phyloP scores from a whole-genome alignment of 2,113 vertebrate genomes.

The Anser brachyrhynchus region DNA sequence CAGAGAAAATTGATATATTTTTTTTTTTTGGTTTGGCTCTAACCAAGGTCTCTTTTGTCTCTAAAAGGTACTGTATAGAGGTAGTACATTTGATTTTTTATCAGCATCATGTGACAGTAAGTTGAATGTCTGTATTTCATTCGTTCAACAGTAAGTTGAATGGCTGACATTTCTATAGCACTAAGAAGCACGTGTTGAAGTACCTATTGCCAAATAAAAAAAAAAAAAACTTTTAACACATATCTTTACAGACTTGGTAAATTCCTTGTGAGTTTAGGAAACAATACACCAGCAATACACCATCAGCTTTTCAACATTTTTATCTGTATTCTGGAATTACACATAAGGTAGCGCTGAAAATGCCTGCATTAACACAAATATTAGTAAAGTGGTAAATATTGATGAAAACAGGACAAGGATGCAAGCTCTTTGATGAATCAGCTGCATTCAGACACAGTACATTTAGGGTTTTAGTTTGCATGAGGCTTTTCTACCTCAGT shows the following conservation, averaged over 20 bases:
- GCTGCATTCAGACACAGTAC: not conserved
- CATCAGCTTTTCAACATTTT: not conserved
- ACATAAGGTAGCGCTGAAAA: not conserved
- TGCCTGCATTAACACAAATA: not conserved
- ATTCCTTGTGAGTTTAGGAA: not conserved
- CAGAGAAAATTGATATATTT: not conserved
- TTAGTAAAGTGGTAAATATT: not conserved
- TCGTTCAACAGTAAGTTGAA: not conserved
- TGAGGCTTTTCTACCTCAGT: not conserved
- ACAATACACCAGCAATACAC: not conserved
- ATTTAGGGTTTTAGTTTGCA: rapidly evolving
- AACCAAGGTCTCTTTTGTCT: too few species aligned
- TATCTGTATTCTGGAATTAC: not conserved
- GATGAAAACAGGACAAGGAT: rapidly evolving
- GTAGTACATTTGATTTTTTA: not conserved
- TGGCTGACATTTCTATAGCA: not conserved
- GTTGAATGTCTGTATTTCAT: not conserved
- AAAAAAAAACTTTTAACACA: not conserved
- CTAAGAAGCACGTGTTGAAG: not conserved
- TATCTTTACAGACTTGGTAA: not conserved
- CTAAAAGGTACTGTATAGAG: not conserved
- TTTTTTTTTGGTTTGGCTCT: not conserved
- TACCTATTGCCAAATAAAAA: not conserved
- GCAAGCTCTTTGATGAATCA: not conserved
- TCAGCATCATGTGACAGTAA: not conserved